Conservation (phyloP, 1,140 invertebrate genomes). For the Neotoxoptera formosana region DNA sequence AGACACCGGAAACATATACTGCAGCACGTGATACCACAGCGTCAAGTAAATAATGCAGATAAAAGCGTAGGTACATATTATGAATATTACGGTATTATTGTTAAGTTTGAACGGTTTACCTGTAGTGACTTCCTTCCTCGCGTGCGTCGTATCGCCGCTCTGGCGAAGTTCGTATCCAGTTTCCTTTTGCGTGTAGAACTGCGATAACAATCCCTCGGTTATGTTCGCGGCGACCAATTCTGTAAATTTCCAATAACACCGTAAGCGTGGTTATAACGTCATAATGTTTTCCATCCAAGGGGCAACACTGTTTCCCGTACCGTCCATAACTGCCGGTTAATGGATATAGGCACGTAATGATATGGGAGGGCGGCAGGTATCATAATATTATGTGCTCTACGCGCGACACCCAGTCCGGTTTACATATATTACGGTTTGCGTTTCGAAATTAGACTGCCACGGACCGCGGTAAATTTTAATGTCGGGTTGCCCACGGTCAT, state of each 20-base stretch:
- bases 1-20: not conserved
- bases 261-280: not conserved
- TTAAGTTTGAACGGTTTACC: slow-evolving; percentile 58
- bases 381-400: not conserved
- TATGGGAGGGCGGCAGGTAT: not conserved
- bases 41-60: not conserved
- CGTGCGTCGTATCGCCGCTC: slow-evolving; percentile 64
- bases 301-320: not conserved
- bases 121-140: slow-evolving; percentile 63
- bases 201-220: slow-evolving; percentile 65
- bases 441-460: not conserved
- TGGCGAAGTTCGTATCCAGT: slow-evolving; percentile 61
- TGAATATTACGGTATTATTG: not conserved
- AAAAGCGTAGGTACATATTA: not conserved
- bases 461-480: slow-evolving; percentile 40
- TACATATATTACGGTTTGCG: slow-evolving; percentile 30
- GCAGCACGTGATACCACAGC: not conserved
- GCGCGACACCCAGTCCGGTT: not conserved
- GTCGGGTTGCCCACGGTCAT: slow-evolving; percentile 11
- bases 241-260: not conserved
- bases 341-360: not conserved
- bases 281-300: not conserved
- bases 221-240: slow-evolving; percentile 59
- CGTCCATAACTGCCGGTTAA: not conserved
- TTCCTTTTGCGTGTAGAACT: slow-evolving; percentile 64